Evolutionary conservation across 2,888 invertebrate genomes (phyloP), one percentile per base, ranked within the genome.

Genomic region (Baronia brevicornis): DNA sequence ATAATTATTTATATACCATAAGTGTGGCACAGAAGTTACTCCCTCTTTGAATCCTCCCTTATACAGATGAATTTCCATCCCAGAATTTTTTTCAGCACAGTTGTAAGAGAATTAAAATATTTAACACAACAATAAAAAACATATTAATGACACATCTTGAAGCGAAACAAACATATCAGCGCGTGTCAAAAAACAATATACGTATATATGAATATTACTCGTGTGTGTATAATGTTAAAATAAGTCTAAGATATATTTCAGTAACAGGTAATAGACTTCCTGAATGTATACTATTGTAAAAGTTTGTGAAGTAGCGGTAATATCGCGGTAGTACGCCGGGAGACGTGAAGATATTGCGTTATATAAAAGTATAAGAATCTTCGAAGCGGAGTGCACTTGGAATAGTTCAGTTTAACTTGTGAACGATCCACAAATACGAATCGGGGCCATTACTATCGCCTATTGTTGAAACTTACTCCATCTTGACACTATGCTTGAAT

Each of bases 341-440:
- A 57, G 57, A 64, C 44, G 60, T 64, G 50, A 56, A 46, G 54
- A 65, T 72, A 74, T 74, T 71, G 60, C 61, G 60, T 67, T 50
- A 40, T 68, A 67, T 69, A 67, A 73, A 77, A 73, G 62, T 70
- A 61, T 60, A 55, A 68, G 58, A 58, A 58, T 51, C 50, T 50
- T 43, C 36, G 46, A 41, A 43, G 43, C 35, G 40, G 46, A 69
- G 59, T 64, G 60, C 57, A 58, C 59, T 68, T 54, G 40, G 43
- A 59, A 58, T 56, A 58, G 60, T 67, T 67, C 42, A 39, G 52
- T 54, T 55, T 55, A 62, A 69, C 58, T 69, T 62, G 47, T 39
- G 49, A 61, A 60, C 53, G 51, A 57, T 54, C 53, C 44, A 43
- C 43, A 47, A 55, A 47, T 49, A 50, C 48, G 42, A 52, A 42